These are phyloP conservation scores for Siniperca knerii DNA, from an alignment of 2,113 vertebrate genomes.

Conservation along the genomic window DNA sequence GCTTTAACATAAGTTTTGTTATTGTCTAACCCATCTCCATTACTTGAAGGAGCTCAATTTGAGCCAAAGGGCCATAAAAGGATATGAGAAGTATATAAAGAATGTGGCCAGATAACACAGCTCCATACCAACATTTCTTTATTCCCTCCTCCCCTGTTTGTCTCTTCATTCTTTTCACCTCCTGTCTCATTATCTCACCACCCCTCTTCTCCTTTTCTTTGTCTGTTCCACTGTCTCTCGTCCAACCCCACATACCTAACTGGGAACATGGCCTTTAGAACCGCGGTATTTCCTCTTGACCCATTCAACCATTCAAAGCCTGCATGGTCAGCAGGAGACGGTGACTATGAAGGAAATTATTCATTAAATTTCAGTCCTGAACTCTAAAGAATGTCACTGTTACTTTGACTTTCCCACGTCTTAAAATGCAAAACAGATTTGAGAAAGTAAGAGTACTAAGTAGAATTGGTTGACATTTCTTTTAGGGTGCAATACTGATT, in stretches of 20 bases:
- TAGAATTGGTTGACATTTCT: background rate
- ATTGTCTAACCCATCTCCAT: constrained; percentile 34
- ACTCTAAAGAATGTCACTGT: constrained; percentile 14
- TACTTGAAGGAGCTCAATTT: constrained; percentile 13
- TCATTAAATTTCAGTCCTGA: constrained; percentile 15
- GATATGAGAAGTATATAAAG: constrained; percentile 57
- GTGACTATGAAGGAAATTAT: constrained; percentile 44
- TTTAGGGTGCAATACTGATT: background rate
- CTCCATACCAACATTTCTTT: constrained; percentile 33
- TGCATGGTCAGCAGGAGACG: constrained; percentile 30
- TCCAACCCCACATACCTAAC: constrained; percentile 44
- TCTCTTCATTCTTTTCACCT: constrained; percentile 22
- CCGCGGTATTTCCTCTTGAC: constrained; percentile 57
- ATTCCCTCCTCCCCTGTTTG: constrained; percentile 3
- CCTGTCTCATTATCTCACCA: constrained; percentile 35
- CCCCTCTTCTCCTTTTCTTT: constrained; percentile 15
- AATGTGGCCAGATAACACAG: constrained; percentile 54
- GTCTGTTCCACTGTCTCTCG: constrained; percentile 4
- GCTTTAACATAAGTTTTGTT: constrained; percentile 43
- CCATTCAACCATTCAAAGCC: constrained; percentile 36
- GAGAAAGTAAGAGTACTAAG: background rate
- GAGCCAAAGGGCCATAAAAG: constrained; percentile 63
- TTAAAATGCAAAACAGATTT: background rate
- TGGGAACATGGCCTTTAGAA: constrained; percentile 45
- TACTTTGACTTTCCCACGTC: background rate